A percentile compares a stretch with the other conserved stretches of the same genome.
Evolutionary conservation across 2,797 vertebrate species (phyloP).

Genomic region (Sebastes aleutianus): DNA sequence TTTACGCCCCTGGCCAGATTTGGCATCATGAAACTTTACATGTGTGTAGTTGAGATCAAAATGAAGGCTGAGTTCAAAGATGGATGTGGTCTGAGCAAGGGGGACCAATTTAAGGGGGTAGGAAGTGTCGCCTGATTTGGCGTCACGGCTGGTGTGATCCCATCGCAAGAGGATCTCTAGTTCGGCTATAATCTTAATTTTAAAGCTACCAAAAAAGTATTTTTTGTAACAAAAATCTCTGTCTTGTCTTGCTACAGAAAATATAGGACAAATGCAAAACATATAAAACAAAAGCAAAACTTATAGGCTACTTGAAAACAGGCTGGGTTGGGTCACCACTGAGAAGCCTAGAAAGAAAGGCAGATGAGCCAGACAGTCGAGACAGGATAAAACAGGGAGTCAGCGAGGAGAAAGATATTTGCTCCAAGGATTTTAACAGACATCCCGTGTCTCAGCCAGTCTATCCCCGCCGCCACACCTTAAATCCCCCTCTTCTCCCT

Average conservation of each 20-base stretch:
- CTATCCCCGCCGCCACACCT: conserved; percentile 34
- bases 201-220: background rate
- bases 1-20: too few relatives aligned
- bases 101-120: too few relatives aligned
- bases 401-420: background rate
- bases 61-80: too few relatives aligned
- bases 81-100: too few relatives aligned
- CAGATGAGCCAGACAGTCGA: conserved; percentile 11
- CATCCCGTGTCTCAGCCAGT: conserved; percentile 23
- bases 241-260: background rate
- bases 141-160: background rate
- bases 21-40: too few relatives aligned
- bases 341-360: conserved; percentile 8
- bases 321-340: background rate
- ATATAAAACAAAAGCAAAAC: background rate
- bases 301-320: background rate
- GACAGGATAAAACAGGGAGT: conserved; percentile 42
- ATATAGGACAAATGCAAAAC: background rate
- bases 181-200: background rate
- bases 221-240: background rate
- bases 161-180: background rate
- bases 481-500: background rate
- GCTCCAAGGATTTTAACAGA: conserved; percentile 22
- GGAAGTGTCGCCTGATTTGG: background rate
- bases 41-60: too few relatives aligned